Percentiles rank a stretch among this genome's conserved stretches.
Conservation (phyloP, 2,888 invertebrate species). For the Eurytoma californica region DNA sequence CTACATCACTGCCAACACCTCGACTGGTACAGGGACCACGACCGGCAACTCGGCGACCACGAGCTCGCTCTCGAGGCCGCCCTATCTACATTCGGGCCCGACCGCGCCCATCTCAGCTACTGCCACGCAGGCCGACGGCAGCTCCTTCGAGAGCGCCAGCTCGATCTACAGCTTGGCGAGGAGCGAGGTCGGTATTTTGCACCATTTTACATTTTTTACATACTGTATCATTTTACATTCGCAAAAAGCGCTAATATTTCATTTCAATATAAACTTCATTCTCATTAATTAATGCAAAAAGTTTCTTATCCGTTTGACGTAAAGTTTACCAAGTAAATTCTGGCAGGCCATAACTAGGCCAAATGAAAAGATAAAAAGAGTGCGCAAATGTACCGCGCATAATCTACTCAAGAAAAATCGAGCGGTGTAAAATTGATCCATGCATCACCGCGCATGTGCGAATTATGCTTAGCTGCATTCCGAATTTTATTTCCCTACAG, state of each 20-base stretch:
- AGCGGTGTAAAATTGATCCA: slow-evolving; percentile 48
- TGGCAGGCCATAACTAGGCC: not conserved
- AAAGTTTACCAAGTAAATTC: too few species aligned
- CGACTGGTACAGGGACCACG: slow-evolving; percentile 78
- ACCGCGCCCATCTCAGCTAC: slow-evolving; percentile 68
- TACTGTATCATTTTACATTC: too few species aligned
- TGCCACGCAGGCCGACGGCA: slow-evolving; percentile 79
- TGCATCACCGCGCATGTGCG: slow-evolving; percentile 39
- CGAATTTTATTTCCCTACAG: slow-evolving; percentile 13
- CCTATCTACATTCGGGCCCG: slow-evolving; percentile 68
- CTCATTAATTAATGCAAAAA: too few species aligned
- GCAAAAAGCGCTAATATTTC: too few species aligned
- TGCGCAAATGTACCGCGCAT: slow-evolving; percentile 50
- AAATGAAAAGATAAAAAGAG: not conserved
- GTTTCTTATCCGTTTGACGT: too few species aligned
- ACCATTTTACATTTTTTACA: too few species aligned
- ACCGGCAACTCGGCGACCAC: slow-evolving; percentile 71
- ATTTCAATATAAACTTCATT: too few species aligned
- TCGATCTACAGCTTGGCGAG: slow-evolving; percentile 87
- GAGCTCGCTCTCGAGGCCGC: slow-evolving; percentile 77
- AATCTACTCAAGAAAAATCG: slow-evolving; percentile 29
- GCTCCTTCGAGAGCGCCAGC: slow-evolving; percentile 92
- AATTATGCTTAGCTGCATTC: slow-evolving; percentile 40
- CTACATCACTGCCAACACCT: slow-evolving; percentile 88
- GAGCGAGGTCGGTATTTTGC: slow-evolving; percentile 79